Conservation (phyloP, 2,797 vertebrate species). For the Mormyrops attenuatus region DNA sequence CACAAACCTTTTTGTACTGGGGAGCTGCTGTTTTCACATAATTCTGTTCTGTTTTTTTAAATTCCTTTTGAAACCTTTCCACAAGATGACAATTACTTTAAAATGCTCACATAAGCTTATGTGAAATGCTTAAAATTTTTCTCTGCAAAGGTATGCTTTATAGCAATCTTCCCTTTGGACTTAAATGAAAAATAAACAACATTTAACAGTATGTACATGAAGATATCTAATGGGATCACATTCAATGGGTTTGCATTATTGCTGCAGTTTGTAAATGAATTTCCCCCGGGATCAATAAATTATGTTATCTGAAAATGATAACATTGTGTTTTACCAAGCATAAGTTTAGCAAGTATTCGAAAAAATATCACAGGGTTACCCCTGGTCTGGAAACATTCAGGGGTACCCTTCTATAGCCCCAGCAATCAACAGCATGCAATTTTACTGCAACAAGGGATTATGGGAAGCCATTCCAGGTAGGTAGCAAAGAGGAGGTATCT, state of each 20-base stretch:
- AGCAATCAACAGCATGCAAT: neutral
- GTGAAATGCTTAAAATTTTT: neutral
- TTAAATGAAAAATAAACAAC: neutral
- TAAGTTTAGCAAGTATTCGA: neutral
- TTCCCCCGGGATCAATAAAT: neutral
- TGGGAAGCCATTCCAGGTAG: conserved; percentile 21
- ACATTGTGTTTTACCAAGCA: neutral
- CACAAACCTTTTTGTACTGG: neutral
- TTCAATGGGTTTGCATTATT: neutral
- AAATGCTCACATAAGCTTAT: neutral
- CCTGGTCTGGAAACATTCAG: neutral
- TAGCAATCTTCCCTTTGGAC: neutral
- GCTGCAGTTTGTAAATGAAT: neutral
- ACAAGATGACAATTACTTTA: neutral
- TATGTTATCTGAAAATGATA: neutral
- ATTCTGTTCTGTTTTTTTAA: neutral
- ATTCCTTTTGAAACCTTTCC: neutral
- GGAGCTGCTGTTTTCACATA: neutral
- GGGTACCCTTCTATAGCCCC: neutral
- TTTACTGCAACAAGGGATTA: conserved; percentile 9
- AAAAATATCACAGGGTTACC: neutral
- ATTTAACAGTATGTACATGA: neutral
- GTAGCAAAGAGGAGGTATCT: neutral
- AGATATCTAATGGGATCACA: neutral
- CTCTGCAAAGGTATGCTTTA: neutral